A percentile compares a stretch with the other conserved stretches of the same genome.
Evolutionary conservation across 2,113 vertebrate genomes (phyloP).

Genomic region (Gymnocephalus cernua): DNA sequence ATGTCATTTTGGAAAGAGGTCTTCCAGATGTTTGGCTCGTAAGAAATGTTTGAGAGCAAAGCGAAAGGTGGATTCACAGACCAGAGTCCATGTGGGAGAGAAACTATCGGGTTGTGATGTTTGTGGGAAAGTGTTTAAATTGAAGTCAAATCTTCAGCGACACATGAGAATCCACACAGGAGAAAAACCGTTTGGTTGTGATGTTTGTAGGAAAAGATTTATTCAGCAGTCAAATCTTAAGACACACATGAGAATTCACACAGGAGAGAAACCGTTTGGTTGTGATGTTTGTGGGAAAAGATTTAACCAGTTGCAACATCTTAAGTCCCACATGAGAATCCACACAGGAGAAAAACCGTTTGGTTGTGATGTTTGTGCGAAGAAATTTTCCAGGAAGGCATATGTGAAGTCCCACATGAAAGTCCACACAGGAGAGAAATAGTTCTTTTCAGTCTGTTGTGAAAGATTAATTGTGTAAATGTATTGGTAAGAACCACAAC

Average conservation of each 20-base stretch:
- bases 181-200: too few species aligned
- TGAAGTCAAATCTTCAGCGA: too few species aligned
- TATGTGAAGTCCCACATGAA: too few species aligned
- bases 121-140: neutral
- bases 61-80: neutral
- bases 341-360: neutral
- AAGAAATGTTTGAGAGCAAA: neutral
- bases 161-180: neutral
- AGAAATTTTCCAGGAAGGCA: too few species aligned
- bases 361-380: too few species aligned
- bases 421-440: too few species aligned
- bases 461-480: too few species aligned
- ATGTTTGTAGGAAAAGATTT: neutral
- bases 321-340: neutral
- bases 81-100: neutral
- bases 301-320: neutral
- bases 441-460: too few species aligned
- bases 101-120: neutral
- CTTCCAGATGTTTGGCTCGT: neutral
- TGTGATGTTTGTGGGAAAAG: neutral
- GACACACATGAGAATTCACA: neutral
- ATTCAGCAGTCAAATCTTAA: neutral
- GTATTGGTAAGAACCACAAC: too few species aligned
- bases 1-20: neutral
- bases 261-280: neutral